phyloP scores from a whole-genome alignment of 2,888 invertebrate genomes.

The Oscheius myriophilus region DNA sequence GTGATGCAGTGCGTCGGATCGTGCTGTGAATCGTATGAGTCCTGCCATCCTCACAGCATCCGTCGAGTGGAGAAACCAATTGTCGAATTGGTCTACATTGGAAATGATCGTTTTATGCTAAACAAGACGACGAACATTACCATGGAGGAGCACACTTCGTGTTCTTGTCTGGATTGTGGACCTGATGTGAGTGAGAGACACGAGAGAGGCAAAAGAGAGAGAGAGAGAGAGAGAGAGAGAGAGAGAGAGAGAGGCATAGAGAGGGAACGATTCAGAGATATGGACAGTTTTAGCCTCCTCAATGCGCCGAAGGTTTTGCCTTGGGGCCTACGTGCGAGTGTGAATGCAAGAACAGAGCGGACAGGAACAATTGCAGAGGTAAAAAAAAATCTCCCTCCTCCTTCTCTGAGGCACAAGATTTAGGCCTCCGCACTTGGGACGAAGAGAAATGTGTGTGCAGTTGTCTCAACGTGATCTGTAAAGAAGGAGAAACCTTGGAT shows the following conservation, averaged over 20 bases:
- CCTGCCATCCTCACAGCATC: constrained; percentile 47
- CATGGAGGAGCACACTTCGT: constrained; percentile 56
- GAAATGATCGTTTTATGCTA: constrained; percentile 50
- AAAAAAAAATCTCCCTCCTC: background rate
- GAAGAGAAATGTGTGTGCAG: constrained; percentile 25
- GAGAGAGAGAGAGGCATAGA: constrained; percentile 1
- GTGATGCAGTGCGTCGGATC: constrained; percentile 56
- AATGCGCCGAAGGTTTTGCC: constrained; percentile 35
- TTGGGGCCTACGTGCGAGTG: constrained; percentile 42
- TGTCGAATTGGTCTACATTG: constrained; percentile 45
- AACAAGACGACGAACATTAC: constrained; percentile 51
- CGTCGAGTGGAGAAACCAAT: constrained; percentile 44
- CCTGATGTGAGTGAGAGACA: constrained; percentile 32
- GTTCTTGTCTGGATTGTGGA: constrained; percentile 51
- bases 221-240: background rate
- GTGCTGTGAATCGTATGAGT: constrained; percentile 46
- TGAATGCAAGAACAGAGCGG: constrained; percentile 43
- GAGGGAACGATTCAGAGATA: background rate
- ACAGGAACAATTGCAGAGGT: constrained; percentile 42
- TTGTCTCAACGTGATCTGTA: constrained; percentile 13
- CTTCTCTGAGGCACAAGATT: background rate
- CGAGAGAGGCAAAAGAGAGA: background rate
- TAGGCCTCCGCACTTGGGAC: constrained; percentile 18
- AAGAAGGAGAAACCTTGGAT: constrained; percentile 6
- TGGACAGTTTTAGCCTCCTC: constrained; percentile 29